Base-by-base conservation (phyloP, 2,888 invertebrate genomes). In the Aleiodes leptofemur region DNA sequence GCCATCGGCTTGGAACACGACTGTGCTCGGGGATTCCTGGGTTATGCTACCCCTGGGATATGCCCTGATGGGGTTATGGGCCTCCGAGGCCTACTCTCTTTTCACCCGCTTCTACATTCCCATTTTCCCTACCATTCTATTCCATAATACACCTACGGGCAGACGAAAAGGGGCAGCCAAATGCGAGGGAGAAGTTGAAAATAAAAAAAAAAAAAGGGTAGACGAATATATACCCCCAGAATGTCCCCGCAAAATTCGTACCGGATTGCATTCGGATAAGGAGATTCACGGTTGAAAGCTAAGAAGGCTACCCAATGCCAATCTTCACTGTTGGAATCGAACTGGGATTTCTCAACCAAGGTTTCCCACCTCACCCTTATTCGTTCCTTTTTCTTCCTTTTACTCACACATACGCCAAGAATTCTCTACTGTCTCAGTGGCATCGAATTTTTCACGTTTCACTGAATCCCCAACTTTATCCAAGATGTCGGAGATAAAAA, bases 1-100 rank as follows among this genome's bases (percentile, higher is more conserved):
- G 81, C 76, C 82, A 82, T 83, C 81, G 77, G 76, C 79, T 81
- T 59, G 78, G 78, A 81, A 80, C 76, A 73, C 71, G 61, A 74
- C 71, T 73, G 75, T 77, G 74, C 77, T 80, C 77, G 53, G 76
- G 80, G 77, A 78, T 78, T 72, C 73, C 77, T 76, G 77, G 82
- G 86, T 88, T 87, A 89, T 87, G 84, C 82, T 79, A 82, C 89
- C 88, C 88, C 75, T 82, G 89, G 86, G 88, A 88, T 81, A 76
- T 84, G 85, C 88, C 88, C 90, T 91, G 91, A 92, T 92, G 91
- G 91, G 91, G 91, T 92, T 92, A 92, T 91, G 90, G 90, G 90
- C 91, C 91, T 91, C 91, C 80, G 86, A 88, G 91, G 92, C 87
- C 88, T 89, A 88, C 88, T 89, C 87, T 86, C 51, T 68, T 85